phyloP scores from a whole-genome alignment of 30 jellyfish, hydroid and myxozoan species.

The Chrysaora quinquecirrha region DNA sequence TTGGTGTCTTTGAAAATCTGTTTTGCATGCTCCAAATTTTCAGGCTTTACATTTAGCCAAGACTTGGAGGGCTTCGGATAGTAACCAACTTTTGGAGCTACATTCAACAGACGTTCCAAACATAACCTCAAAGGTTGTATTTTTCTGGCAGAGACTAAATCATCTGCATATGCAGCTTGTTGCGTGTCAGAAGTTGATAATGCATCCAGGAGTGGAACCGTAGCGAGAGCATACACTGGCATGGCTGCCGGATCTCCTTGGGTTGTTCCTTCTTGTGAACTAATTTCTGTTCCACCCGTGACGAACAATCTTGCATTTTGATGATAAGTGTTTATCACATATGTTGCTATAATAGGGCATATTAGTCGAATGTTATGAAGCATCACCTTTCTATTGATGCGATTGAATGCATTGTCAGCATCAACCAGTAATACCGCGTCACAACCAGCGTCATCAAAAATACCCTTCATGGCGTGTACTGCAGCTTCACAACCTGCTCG shows the following conservation, averaged over 20 bases:
- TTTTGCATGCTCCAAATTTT: not conserved
- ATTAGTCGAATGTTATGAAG: not conserved
- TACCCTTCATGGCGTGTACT: not conserved
- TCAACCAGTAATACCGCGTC: constrained; percentile 14
- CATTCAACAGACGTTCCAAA: not conserved
- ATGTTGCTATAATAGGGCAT: not conserved
- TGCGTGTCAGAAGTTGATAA: not conserved
- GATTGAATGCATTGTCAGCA: too few relatives aligned
- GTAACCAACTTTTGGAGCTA: constrained; percentile 15
- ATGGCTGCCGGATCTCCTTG: too few relatives aligned
- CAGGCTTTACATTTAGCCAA: too few relatives aligned
- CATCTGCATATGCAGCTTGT: constrained; percentile 19
- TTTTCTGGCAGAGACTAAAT: not conserved
- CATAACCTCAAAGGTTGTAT: not conserved
- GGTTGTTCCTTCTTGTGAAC: too few relatives aligned
- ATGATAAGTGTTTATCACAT: too few relatives aligned
- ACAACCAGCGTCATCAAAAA: not conserved
- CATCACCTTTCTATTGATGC: too few relatives aligned
- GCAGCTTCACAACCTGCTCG: not conserved
- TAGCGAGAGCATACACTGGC: too few relatives aligned
- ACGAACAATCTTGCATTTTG: not conserved
- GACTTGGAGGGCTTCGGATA: not conserved
- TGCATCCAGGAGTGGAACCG: constrained; percentile 5
- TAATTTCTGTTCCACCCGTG: too few relatives aligned
- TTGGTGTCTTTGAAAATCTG: constrained; percentile 9